Conservation (phyloP, 1,140 invertebrate species). For the Papilio xuthus region DNA sequence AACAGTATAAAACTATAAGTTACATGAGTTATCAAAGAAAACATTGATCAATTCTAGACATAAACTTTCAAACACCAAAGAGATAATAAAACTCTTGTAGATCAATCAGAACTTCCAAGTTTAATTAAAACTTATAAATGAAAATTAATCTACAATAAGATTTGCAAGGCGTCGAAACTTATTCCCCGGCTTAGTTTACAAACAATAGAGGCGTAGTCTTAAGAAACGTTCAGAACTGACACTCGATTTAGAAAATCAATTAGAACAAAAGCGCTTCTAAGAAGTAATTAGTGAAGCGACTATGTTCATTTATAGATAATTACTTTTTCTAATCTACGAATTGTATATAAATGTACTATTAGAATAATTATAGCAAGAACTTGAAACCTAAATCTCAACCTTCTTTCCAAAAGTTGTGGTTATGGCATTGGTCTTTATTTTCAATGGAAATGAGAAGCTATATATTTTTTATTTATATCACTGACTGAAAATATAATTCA, state of each 20-base stretch:
- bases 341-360: not conserved
- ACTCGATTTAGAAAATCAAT: not conserved
- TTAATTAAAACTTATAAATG: slow-evolving; percentile 20
- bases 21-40: not conserved
- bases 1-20: too few species aligned
- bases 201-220: not conserved
- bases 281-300: slow-evolving; percentile 1
- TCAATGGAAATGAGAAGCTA: too few species aligned
- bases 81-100: not conserved
- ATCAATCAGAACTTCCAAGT: not conserved
- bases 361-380: too few species aligned
- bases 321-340: not conserved
- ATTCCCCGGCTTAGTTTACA: slow-evolving; percentile 20
- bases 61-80: not conserved
- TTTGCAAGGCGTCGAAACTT: slow-evolving; percentile 18
- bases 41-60: not conserved
- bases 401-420: too few species aligned
- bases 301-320: not conserved
- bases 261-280: slow-evolving; percentile 14
- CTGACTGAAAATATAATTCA: too few species aligned
- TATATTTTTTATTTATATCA: too few species aligned
- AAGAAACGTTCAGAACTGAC: slow-evolving; percentile 3
- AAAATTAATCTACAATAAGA: slow-evolving; percentile 26
- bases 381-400: too few species aligned
- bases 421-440: too few species aligned